A percentile compares a stretch with the other conserved stretches of the same genome.
These are phyloP conservation scores for Mastigias papua DNA, from an alignment of 30 jellyfish, hydroid and myxozoan species.

Conservation along the genomic window DNA sequence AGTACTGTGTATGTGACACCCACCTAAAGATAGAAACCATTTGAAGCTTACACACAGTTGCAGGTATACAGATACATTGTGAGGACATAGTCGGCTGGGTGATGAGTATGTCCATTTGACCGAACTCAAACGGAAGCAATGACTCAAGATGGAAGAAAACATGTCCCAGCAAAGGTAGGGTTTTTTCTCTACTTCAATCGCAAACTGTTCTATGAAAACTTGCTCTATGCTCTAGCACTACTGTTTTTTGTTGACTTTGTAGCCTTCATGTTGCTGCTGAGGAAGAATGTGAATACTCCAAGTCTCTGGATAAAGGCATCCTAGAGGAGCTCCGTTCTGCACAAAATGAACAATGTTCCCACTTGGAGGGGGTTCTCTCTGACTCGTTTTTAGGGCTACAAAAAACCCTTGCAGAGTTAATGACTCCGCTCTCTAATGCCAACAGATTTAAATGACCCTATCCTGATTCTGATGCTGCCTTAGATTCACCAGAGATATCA, in stretches of 20 bases:
- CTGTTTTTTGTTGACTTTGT: background rate
- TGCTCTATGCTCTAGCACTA: too few species aligned
- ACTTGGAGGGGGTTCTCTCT: background rate
- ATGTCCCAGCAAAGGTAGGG: background rate
- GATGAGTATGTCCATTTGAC: too few species aligned
- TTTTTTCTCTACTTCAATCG: too few species aligned
- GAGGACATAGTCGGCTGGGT: too few species aligned
- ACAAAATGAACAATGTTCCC: background rate
- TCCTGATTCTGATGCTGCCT: background rate
- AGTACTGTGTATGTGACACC: too few species aligned
- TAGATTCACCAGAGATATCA: background rate
- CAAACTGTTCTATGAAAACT: too few species aligned
- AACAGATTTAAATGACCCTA: background rate
- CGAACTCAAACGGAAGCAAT: too few species aligned
- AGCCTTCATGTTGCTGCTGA: conserved; percentile 12
- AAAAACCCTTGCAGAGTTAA: conserved; percentile 2
- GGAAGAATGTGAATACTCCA: conserved; percentile 1
- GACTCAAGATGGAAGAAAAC: background rate
- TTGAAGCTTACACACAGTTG: too few species aligned
- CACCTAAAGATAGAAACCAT: too few species aligned
- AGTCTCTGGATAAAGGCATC: background rate
- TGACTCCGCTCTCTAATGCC: background rate
- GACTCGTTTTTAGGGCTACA: background rate
- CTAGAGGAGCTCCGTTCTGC: background rate
- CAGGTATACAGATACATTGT: too few species aligned